Percentiles rank a stretch among this genome's conserved stretches.
Conservation (phyloP, 2,113 vertebrate species). For the Aspidoscelis tigris region DNA sequence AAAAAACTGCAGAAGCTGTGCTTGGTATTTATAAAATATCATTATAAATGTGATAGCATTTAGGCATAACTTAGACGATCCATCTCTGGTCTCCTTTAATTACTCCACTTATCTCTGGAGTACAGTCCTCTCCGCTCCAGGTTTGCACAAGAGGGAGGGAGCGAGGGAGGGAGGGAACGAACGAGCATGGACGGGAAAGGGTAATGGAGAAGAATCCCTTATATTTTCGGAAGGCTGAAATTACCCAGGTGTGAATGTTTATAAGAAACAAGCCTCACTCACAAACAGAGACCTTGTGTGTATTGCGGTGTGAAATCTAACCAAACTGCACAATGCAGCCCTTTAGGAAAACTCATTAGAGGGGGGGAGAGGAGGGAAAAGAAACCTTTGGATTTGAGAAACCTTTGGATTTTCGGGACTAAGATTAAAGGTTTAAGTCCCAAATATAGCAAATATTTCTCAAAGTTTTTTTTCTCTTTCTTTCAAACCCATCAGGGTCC, state of each 20-base stretch:
- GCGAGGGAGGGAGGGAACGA: not conserved
- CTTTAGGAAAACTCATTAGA: slow-evolving; percentile 17
- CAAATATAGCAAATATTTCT: not conserved
- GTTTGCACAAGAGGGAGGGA: slow-evolving; percentile 55
- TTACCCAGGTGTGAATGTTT: slow-evolving; percentile 52
- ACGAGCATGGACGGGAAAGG: too few species aligned
- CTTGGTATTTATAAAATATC: slow-evolving; percentile 70
- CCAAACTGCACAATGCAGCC: slow-evolving; percentile 18
- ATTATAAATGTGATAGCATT: slow-evolving; percentile 52
- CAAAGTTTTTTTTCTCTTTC: not conserved
- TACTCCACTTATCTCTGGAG: slow-evolving; percentile 67
- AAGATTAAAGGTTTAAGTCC: not conserved
- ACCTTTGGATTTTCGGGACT: too few species aligned
- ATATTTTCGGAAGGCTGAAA: slow-evolving; percentile 57
- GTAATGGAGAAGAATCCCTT: slow-evolving; percentile 55
- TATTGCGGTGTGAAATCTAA: slow-evolving; percentile 44
- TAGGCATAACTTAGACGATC: slow-evolving; percentile 59
- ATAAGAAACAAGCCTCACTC: slow-evolving; percentile 16
- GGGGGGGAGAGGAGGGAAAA: not conserved
- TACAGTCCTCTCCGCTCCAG: slow-evolving; percentile 59
- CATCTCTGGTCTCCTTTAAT: slow-evolving; percentile 65
- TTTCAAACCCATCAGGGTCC: not conserved
- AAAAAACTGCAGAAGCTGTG: slow-evolving; percentile 48
- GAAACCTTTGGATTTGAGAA: not conserved
- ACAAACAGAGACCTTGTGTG: slow-evolving; percentile 31